Evolutionary conservation across 2,113 vertebrate species (phyloP).

Genomic region (Pangasianodon hypophthalmus): DNA sequence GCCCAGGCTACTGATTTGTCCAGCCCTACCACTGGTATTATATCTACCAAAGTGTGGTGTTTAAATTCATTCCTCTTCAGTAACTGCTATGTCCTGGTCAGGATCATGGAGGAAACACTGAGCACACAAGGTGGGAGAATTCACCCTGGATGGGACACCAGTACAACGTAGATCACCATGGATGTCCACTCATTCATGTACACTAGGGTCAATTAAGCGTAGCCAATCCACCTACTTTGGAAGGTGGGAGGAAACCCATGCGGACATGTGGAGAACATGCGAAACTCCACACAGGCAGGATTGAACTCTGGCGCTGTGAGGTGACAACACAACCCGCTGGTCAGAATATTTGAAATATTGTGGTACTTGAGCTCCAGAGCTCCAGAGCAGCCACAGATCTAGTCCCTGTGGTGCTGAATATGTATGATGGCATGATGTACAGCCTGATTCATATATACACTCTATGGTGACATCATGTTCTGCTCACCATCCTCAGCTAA

Average conservation of each 20-base stretch:
- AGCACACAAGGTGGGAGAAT: neutral
- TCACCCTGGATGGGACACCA: neutral
- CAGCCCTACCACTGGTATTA: neutral
- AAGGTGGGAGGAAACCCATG: neutral
- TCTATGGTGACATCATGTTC: neutral
- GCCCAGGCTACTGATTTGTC: neutral
- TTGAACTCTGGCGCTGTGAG: neutral
- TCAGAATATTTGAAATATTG: no score
- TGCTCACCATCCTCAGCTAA: neutral
- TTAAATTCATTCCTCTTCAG: neutral
- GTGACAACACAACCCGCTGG: no score
- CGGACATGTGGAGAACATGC: neutral
- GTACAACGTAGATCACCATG: neutral
- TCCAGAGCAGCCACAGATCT: neutral
- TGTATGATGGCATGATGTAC: neutral
- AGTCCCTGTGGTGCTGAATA: neutral
- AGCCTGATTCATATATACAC: neutral
- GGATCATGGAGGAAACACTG: neutral
- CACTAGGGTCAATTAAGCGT: neutral
- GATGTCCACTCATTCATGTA: neutral
- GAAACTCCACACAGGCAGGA: neutral
- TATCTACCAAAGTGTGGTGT: neutral
- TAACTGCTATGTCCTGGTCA: neutral
- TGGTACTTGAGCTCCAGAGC: neutral
- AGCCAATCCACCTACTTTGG: neutral